Base-by-base conservation (phyloP, 1,140 invertebrate genomes). In the Onthophagus taurus region DNA sequence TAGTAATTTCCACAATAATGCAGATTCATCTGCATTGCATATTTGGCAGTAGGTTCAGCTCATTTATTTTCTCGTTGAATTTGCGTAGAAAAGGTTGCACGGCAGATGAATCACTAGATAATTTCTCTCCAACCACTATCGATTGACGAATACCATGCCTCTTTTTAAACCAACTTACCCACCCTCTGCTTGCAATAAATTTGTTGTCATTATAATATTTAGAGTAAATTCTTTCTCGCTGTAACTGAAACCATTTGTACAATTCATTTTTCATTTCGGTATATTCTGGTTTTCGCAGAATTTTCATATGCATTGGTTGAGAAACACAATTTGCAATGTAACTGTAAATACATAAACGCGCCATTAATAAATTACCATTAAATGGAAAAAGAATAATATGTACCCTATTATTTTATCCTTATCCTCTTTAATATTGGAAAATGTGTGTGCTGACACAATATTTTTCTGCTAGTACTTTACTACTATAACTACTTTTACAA, bases 81-180 rank as follows among this genome's bases (percentile, higher is more conserved):
- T 48, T 38, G 35, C 13, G 23, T 47, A 43, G 6, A 44, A 47
- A 47, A 20, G 31, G 37, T 13, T 39, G 6, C 11, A 57, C 55
- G 34, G 42, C 50, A 52, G 43, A 48, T 45, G 31, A 49, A 51
- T 63, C 49, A 37, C 53, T 55, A 38, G 60, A 59, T 36, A 59
- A 48, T 54, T 58, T 62, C 50, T 60, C 59, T 47, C 55, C 59
- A 42, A 54, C 55, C 26, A 58, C 44, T 41, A 48, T 55, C 36
- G 60, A 43, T 24, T 54, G 51, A 50, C 58, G 53, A 52, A 64
- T 60, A 12, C 57, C 58, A 14, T 43, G 21, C 19, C 42, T 43
- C 7, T 42, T 16, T 14, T 18, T 11, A 4, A 3, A 35, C 5
- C 14, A 18, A 18, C 33, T 26, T n/a, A 26, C 7, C n/a, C n/a